phyloP scores from a whole-genome alignment of 2,797 vertebrate genomes.

The Argentina silus region DNA sequence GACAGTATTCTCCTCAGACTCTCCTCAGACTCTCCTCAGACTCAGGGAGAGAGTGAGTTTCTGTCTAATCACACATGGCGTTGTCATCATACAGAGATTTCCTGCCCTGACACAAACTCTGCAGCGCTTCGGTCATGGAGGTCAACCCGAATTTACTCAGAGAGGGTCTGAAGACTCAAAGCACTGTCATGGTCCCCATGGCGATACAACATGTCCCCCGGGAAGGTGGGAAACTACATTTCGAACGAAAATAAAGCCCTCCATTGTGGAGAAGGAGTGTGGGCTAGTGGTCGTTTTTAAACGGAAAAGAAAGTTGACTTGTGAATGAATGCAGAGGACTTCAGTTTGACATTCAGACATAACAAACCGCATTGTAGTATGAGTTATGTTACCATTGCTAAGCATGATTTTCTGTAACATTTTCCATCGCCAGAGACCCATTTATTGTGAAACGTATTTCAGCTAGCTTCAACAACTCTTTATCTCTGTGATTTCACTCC shows the following conservation, averaged over 20 bases:
- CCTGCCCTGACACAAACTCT: slow-evolving; percentile 80
- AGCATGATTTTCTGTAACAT: background rate
- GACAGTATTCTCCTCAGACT: slow-evolving; percentile 48
- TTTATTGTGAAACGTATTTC: background rate
- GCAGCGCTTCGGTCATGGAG: slow-evolving; percentile 74
- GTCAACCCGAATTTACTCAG: slow-evolving; percentile 67
- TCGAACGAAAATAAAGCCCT: slow-evolving; percentile 30
- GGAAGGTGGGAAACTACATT: slow-evolving; percentile 21
- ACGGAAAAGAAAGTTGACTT: background rate
- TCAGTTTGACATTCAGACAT: background rate
- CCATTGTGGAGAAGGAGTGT: slow-evolving; percentile 1
- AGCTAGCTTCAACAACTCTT: background rate
- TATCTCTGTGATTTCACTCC: background rate
- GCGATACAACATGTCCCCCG: slow-evolving; percentile 30
- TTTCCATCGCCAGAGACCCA: background rate
- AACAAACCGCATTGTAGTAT: background rate
- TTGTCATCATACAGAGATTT: slow-evolving; percentile 82
- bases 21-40: no score
- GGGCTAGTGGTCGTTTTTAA: background rate
- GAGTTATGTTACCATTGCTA: background rate
- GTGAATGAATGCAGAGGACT: background rate
- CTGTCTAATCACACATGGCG: slow-evolving; percentile 78
- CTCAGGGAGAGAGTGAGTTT: slow-evolving; percentile 62
- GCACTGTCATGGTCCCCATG: slow-evolving; percentile 52
- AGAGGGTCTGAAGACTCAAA: slow-evolving; percentile 55